Conservation (phyloP, 2,113 vertebrate genomes). For the Trogon surrucura region DNA sequence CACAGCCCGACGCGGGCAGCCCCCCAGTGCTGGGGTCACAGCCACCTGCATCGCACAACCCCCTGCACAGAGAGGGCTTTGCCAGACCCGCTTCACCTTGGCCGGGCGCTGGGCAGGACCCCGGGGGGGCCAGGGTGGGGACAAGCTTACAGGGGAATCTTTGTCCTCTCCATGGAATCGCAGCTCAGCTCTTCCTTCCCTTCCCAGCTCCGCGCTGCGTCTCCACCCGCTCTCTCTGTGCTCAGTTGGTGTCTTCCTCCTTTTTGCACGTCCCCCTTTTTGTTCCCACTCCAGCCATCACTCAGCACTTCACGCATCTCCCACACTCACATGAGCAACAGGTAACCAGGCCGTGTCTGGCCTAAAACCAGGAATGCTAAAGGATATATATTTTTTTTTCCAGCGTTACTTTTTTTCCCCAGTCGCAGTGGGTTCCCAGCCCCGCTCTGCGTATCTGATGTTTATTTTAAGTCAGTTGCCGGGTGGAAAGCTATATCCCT, state of each 20-base stretch:
- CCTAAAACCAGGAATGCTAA: neutral
- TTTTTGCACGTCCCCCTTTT: neutral
- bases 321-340: neutral
- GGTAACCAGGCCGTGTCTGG: neutral
- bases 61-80: neutral
- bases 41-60: neutral
- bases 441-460: slow-evolving; percentile 1
- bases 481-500: slow-evolving; percentile 49
- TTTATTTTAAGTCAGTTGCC: slow-evolving; percentile 59
- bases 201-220: neutral
- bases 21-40: neutral
- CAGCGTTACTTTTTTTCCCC: neutral
- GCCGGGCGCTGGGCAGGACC: neutral
- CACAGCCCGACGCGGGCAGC: neutral
- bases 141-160: neutral
- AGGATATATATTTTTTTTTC: neutral
- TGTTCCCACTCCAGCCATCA: neutral
- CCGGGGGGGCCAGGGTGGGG: rapidly evolving
- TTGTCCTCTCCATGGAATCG: neutral
- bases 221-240: neutral
- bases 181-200: neutral
- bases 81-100: neutral
- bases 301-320: neutral
- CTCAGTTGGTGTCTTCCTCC: neutral
- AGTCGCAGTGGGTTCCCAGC: neutral